These are phyloP conservation scores for Elmis aenea DNA, from an alignment of 2,888 invertebrate genomes.

Conservation along the genomic window DNA sequence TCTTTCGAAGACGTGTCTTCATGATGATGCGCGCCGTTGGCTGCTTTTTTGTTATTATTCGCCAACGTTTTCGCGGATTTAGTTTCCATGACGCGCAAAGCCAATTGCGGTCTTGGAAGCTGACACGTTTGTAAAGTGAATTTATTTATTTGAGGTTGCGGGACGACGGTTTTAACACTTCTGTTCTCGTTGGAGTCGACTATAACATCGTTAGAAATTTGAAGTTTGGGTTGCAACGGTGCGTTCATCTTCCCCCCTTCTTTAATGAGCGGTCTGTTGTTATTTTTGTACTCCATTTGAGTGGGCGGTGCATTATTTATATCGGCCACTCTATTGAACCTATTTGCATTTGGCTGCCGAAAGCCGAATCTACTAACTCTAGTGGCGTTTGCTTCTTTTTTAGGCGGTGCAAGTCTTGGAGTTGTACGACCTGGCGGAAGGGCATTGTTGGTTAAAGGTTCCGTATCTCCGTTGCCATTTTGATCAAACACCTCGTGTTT, in stretches of 20 bases:
- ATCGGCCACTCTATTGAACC: conserved; percentile 65
- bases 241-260: conserved; percentile 1
- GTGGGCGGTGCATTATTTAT: conserved; percentile 43
- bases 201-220: conserved; percentile 19
- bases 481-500: conserved; percentile 46
- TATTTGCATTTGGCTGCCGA: conserved; percentile 59
- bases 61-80: conserved; percentile 69
- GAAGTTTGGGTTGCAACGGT: conserved; percentile 20
- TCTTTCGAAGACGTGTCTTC: conserved; percentile 47
- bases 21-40: conserved; percentile 18
- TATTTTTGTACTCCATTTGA: conserved; percentile 28
- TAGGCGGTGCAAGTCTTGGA: conserved; percentile 60
- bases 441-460: conserved; percentile 38
- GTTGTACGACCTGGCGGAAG: conserved; percentile 59
- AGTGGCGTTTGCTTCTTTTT: conserved; percentile 58
- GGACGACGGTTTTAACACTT: conserved; percentile 13
- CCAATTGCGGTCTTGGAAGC: conserved; percentile 69
- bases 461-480: conserved; percentile 35
- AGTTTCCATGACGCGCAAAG: conserved; percentile 57
- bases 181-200: conserved; percentile 21
- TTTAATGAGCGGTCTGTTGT: conserved; percentile 22
- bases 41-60: conserved; percentile 57
- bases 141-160: conserved; percentile 48
- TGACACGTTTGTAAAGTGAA: conserved; percentile 67
- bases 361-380: conserved; percentile 74